Evolutionary conservation across 23 tunicate genomes (phyloP).

Genomic region (Oikopleura vanhoeffeni): DNA sequence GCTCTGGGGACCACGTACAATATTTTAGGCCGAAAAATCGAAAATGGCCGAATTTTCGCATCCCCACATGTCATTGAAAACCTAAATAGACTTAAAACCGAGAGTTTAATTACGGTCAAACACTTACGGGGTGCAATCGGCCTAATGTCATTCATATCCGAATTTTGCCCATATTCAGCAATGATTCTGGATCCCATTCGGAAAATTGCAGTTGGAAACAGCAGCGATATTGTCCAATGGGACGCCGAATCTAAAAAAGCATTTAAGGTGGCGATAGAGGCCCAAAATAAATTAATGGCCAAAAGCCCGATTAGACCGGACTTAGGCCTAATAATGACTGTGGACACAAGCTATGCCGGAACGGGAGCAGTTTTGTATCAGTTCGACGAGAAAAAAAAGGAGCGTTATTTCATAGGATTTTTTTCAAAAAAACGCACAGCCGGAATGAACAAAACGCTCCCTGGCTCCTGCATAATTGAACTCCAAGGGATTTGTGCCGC

Average conservation of each 20-base stretch:
- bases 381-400: not conserved
- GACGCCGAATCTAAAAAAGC: not conserved
- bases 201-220: not conserved
- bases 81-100: not conserved
- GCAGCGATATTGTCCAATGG: not conserved
- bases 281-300: not conserved
- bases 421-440: not conserved
- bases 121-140: not conserved
- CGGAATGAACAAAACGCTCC: not conserved
- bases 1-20: not conserved
- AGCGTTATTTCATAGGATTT: not conserved
- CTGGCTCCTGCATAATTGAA: not conserved
- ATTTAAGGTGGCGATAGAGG: not conserved
- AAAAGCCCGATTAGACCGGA: not conserved
- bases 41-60: not conserved
- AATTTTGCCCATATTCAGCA: not conserved
- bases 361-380: not conserved
- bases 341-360: not conserved
- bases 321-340: not conserved
- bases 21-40: not conserved
- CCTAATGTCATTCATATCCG: not conserved
- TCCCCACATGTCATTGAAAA: not conserved
- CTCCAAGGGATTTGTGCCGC: not conserved
- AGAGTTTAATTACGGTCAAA: not conserved
- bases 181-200: not conserved